A percentile compares a stretch with the other conserved stretches of the same genome.
phyloP scores from a whole-genome alignment of 2,113 vertebrate species.

The Xenus cinereus region DNA sequence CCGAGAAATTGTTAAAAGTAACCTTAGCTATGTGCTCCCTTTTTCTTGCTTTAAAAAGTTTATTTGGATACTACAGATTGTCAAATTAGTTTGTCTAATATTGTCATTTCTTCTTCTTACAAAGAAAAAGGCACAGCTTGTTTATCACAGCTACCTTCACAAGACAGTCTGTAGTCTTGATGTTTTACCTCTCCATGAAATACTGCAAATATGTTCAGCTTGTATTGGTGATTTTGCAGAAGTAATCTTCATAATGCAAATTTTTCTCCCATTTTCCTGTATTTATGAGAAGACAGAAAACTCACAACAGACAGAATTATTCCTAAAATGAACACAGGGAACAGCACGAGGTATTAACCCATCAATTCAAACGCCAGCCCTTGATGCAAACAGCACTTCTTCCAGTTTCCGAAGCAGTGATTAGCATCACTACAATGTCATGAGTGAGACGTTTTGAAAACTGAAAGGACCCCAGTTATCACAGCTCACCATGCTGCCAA shows the following conservation, averaged over 20 bases:
- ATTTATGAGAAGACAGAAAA: neutral
- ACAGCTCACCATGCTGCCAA: neutral
- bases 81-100: neutral
- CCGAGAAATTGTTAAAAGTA: neutral
- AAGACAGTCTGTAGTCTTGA: neutral
- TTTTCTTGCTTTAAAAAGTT: neutral
- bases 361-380: neutral
- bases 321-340: neutral
- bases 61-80: neutral
- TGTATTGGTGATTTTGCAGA: neutral
- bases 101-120: neutral
- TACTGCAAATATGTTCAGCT: neutral
- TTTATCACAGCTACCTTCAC: neutral
- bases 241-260: neutral
- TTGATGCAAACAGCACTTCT: neutral
- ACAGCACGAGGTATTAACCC: neutral
- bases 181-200: neutral
- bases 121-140: neutral
- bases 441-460: neutral
- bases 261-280: neutral
- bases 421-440: neutral
- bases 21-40: neutral
- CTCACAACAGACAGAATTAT: neutral
- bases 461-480: neutral
- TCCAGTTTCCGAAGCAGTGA: neutral